Conservation (phyloP, 2,888 invertebrate species). For the Pardosa pseudoannulata region DNA sequence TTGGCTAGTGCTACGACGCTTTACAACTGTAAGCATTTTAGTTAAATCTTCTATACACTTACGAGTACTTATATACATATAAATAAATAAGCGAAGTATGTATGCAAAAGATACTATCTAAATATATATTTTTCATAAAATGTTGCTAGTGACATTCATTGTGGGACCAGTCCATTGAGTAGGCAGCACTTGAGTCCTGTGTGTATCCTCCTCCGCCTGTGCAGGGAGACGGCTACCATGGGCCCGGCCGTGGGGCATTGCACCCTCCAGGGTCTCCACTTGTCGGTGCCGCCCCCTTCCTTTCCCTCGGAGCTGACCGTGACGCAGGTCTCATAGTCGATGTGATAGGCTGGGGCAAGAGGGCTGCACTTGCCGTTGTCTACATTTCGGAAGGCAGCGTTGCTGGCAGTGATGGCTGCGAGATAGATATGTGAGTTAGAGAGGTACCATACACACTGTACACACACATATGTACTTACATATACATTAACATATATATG, state of each 20-base stretch:
- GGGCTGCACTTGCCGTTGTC: conserved; percentile 67
- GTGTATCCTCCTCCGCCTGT: conserved; percentile 49
- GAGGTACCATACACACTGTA: too few species aligned
- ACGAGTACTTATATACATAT: too few species aligned
- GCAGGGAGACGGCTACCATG: conserved; percentile 57
- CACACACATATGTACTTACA: too few species aligned
- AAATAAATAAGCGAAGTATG: too few species aligned
- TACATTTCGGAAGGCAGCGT: conserved; percentile 66
- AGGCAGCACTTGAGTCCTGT: conserved; percentile 62
- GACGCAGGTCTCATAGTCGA: conserved; percentile 65
- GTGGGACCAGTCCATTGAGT: conserved; percentile 39
- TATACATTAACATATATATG: too few species aligned
- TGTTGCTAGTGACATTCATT: conserved; percentile 1
- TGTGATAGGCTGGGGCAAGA: conserved; percentile 32
- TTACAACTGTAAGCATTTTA: too few species aligned
- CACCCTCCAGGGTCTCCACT: conserved; percentile 67
- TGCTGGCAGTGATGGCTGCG: conserved; percentile 63
- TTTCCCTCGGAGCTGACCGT: conserved; percentile 54
- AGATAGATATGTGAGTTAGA: too few species aligned
- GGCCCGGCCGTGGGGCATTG: conserved; percentile 58
- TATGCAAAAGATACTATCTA: too few species aligned
- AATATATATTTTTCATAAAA: too few species aligned
- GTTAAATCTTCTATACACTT: too few species aligned
- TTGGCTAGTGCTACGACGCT: too few species aligned
- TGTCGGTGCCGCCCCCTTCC: conserved; percentile 48